Evolutionary conservation across 2,797 vertebrate genomes (phyloP).

Genomic region (Clarias platycephalus): DNA sequence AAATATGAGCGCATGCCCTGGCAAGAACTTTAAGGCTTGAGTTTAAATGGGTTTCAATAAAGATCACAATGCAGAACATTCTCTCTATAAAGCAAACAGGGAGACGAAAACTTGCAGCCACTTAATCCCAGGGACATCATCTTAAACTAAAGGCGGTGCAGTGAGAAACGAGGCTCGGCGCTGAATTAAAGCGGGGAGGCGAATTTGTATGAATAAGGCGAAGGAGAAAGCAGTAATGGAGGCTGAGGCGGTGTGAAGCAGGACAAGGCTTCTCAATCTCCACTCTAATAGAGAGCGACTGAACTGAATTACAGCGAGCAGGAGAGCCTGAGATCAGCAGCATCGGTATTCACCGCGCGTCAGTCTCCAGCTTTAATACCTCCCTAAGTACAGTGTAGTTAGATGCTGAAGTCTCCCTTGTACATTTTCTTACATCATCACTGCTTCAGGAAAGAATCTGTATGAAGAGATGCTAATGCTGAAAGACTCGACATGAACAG

Average conservation of each 20-base stretch:
- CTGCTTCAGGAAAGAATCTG: background rate
- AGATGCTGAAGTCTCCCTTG: background rate
- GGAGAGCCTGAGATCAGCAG: conserved; percentile 65
- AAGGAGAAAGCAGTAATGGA: conserved; percentile 47
- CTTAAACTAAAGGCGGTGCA: background rate
- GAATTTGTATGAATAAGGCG: conserved; percentile 1
- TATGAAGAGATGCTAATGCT: background rate
- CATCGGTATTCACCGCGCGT: conserved; percentile 72
- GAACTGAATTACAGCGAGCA: conserved; percentile 71
- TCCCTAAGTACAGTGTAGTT: background rate
- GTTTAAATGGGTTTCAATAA: background rate
- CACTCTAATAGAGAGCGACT: conserved; percentile 75
- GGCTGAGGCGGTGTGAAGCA: conserved; percentile 62
- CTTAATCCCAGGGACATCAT: background rate
- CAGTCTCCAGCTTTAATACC: conserved; percentile 63
- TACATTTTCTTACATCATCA: background rate
- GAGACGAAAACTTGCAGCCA: background rate
- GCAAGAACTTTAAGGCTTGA: background rate
- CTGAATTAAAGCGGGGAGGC: background rate
- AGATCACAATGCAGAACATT: background rate
- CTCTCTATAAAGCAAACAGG: background rate
- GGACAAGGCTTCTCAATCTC: conserved; percentile 71
- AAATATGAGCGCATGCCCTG: background rate
- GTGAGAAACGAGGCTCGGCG: background rate
- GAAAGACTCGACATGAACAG: background rate